These are phyloP conservation scores for Pygoscelis adeliae DNA, from an alignment of 2,113 vertebrate species.

Conservation along the genomic window DNA sequence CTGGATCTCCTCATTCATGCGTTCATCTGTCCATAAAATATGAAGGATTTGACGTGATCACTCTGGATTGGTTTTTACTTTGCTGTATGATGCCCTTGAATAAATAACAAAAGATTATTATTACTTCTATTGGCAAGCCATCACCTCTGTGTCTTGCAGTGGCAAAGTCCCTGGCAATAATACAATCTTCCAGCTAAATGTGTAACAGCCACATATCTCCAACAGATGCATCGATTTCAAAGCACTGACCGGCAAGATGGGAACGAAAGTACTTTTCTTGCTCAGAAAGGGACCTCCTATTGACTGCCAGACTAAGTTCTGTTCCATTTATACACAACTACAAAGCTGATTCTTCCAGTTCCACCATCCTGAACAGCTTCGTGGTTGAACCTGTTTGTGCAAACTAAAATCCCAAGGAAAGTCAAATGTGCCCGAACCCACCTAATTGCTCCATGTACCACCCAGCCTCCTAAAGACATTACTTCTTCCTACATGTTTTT, in stretches of 20 bases:
- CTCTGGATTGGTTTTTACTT: not conserved
- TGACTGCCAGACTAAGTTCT: not conserved
- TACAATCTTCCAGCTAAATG: not conserved
- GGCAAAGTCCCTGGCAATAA: not conserved
- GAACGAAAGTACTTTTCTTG: not conserved
- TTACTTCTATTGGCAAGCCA: not conserved
- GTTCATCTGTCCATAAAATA: not conserved
- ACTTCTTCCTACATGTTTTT: not conserved
- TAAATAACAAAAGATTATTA: not conserved
- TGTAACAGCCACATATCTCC: not conserved
- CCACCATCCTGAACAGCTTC: not conserved
- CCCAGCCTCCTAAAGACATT: rapidly evolving
- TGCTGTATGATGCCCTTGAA: not conserved
- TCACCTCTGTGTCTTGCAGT: rapidly evolving
- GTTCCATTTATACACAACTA: not conserved
- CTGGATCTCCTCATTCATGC: not conserved
- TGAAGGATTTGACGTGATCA: rapidly evolving
- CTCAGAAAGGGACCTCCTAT: not conserved
- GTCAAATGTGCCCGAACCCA: rapidly evolving
- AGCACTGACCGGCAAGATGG: not conserved
- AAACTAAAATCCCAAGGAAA: not conserved
- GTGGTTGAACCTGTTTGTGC: not conserved
- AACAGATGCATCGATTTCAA: not conserved
- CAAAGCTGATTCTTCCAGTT: not conserved
- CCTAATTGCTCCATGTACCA: rapidly evolving